Evolutionary conservation across 2,113 vertebrate genomes (phyloP).

Genomic region (Melanerpes aurifrons): DNA sequence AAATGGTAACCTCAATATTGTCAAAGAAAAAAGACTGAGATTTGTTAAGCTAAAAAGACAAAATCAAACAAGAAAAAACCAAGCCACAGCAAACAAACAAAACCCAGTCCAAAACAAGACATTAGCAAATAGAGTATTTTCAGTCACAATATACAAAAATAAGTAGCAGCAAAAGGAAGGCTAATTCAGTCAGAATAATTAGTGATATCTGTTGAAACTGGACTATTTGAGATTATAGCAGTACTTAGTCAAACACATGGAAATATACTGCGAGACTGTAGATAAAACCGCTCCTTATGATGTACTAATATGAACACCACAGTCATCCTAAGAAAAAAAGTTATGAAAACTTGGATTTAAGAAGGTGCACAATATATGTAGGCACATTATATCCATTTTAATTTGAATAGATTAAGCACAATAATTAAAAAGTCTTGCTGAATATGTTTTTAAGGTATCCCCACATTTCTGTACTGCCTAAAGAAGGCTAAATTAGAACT

Average conservation of each 20-base stretch:
- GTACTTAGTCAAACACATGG: not conserved
- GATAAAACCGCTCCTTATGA: not conserved
- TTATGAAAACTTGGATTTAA: not conserved
- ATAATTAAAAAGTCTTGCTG: not conserved
- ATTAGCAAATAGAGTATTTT: not conserved
- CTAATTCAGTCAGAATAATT: not conserved
- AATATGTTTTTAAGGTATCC: not conserved
- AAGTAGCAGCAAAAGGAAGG: not conserved
- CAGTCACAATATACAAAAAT: not conserved
- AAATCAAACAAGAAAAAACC: not conserved
- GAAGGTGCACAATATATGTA: not conserved
- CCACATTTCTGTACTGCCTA: not conserved
- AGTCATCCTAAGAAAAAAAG: not conserved
- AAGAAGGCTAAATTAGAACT: not conserved
- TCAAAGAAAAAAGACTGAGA: not conserved
- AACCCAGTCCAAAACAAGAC: accelerated
- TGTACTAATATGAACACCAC: not conserved
- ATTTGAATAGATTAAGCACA: not conserved
- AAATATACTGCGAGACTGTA: not conserved
- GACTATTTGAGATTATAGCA: not conserved
- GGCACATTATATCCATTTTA: not conserved
- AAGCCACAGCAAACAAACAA: too few species aligned
- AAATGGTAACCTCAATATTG: not conserved
- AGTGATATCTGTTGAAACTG: not conserved
- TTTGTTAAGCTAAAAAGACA: not conserved